phyloP scores from a whole-genome alignment of 2,113 vertebrate genomes.

The Myocastor coypus region DNA sequence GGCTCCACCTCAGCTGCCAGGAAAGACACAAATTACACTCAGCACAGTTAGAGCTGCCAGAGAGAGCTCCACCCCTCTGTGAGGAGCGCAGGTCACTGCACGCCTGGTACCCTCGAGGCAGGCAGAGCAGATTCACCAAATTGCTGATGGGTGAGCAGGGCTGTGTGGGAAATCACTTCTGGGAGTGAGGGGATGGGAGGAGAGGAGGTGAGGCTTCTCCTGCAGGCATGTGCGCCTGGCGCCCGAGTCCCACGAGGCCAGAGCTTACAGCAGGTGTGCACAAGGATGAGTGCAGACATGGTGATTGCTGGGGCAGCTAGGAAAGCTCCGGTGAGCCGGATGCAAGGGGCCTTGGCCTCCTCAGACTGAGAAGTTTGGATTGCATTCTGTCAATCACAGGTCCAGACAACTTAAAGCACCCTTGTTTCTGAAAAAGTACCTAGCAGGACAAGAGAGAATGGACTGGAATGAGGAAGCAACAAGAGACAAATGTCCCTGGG shows the following conservation, averaged over 20 bases:
- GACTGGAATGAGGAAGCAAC: not conserved
- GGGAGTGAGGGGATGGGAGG: not conserved
- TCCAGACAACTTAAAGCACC: conserved; percentile 7
- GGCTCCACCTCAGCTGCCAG: not conserved
- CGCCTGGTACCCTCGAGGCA: not conserved
- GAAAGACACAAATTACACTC: not conserved
- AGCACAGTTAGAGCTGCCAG: not conserved
- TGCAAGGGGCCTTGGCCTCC: not conserved
- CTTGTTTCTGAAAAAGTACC: conserved; percentile 37
- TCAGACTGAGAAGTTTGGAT: not conserved
- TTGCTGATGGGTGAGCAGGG: not conserved
- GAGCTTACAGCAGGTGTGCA: no score
- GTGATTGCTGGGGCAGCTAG: no score
- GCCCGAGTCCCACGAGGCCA: no score
- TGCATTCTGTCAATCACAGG: not conserved
- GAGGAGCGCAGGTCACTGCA: not conserved
- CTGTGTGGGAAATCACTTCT: not conserved
- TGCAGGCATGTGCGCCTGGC: not conserved
- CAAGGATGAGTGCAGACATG: no score
- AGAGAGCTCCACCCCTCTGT: conserved; percentile 4
- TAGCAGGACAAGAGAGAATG: conserved; percentile 9
- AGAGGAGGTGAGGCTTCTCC: not conserved
- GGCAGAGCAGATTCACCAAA: conserved; percentile 8
- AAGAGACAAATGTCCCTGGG: not conserved
- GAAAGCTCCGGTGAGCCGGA: not conserved